Conservation (phyloP, 2,113 vertebrate species). For the Carassius carassius region DNA sequence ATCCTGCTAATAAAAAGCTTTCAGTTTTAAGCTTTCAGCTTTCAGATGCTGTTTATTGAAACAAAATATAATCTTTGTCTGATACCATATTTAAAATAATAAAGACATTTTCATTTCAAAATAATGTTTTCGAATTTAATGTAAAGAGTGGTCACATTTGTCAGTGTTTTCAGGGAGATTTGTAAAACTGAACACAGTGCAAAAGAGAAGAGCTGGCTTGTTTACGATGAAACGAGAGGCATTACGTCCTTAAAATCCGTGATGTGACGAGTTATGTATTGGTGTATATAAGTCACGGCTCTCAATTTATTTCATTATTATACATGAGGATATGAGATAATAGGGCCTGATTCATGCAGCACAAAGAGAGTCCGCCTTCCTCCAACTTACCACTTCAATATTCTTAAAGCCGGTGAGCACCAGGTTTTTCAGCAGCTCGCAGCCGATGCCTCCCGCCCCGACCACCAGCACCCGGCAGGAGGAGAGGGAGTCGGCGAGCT, state of each 20-base stretch:
- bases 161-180: background rate
- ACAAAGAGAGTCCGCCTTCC: slow-evolving; percentile 55
- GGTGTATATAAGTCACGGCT: background rate
- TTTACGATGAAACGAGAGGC: background rate
- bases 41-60: background rate
- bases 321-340: background rate
- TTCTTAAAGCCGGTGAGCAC: slow-evolving; percentile 91
- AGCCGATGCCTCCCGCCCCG: slow-evolving; percentile 93
- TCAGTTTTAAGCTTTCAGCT: too few species aligned
- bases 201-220: background rate
- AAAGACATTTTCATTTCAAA: background rate
- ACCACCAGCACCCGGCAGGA: slow-evolving; percentile 86
- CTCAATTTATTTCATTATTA: background rate
- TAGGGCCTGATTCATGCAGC: slow-evolving; percentile 44
- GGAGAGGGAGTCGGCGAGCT: slow-evolving; percentile 85
- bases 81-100: background rate
- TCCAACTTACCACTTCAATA: slow-evolving; percentile 87
- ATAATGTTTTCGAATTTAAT: background rate
- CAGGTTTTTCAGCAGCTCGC: slow-evolving; percentile 93
- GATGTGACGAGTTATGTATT: background rate
- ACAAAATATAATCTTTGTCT: background rate
- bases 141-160: background rate
- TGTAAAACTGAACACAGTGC: slow-evolving; percentile 1
- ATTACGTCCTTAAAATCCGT: background rate
- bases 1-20: background rate